These are phyloP conservation scores for Patella ulyssiponensis DNA, from an alignment of 2,888 invertebrate species.

Conservation along the genomic window DNA sequence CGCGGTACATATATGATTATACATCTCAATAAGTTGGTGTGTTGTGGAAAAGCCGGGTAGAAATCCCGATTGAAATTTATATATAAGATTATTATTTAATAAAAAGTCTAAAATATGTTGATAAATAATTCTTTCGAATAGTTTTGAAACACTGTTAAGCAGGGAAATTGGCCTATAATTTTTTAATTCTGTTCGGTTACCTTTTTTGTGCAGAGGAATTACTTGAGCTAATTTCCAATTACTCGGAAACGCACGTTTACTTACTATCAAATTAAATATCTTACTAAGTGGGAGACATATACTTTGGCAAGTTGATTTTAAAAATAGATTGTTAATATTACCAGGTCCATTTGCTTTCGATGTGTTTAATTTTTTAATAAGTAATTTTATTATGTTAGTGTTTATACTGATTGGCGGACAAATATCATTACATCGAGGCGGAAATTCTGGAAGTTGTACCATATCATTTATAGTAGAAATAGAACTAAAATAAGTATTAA, in stretches of 20 bases:
- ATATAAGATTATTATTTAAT: conserved; percentile 34
- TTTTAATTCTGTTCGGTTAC: conserved; percentile 24
- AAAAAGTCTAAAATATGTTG: conserved; percentile 34
- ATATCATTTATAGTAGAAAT: conserved; percentile 8
- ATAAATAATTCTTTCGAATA: conserved; percentile 39
- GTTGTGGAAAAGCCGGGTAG: conserved; percentile 37
- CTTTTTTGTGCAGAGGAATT: conserved; percentile 41
- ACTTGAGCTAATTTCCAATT: conserved; percentile 41
- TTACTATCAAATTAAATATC: no score
- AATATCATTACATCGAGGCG: no score
- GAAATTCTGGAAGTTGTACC: not conserved
- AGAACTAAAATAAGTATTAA: conserved; percentile 5
- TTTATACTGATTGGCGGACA: no score
- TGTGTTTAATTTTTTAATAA: conserved; percentile 7
- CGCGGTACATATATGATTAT: conserved; percentile 30
- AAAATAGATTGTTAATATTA: not conserved
- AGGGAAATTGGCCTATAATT: conserved; percentile 45
- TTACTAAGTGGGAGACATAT: no score
- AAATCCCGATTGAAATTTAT: conserved; percentile 42
- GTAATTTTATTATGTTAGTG: no score
- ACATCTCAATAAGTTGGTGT: conserved; percentile 38
- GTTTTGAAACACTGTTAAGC: conserved; percentile 34
- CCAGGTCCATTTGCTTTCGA: conserved; percentile 11
- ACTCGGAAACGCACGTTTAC: conserved; percentile 25
- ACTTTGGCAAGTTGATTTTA: no score